Base-by-base conservation (phyloP, 1,140 invertebrate species). In the Drosophila seguyi region DNA sequence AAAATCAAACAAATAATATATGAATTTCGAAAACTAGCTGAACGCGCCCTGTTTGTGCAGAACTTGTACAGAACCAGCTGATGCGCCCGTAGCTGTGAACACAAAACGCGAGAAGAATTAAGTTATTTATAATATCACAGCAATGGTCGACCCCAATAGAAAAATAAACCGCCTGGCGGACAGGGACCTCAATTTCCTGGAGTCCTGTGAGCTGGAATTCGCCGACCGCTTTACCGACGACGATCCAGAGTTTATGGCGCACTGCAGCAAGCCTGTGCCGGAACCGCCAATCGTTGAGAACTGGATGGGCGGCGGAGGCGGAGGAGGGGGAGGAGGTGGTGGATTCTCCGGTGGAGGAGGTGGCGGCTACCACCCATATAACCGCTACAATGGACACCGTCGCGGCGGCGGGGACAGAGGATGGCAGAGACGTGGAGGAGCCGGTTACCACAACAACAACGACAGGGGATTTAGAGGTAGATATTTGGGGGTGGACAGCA, bases 151-250 rank as follows among this genome's bases (percentile, higher is more conserved):
- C 73, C 92, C 92, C 1, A 92, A 93, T 56, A 76, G 92, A 7
- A 93, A 93, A 75, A 93, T 93, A n/a, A 93, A 93, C 69, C 79
- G 88, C 31, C 56, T 93, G 10, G 93, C 92, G 6, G 92, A 93
- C 20, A 88, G 83, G 47, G 93, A 94, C 65, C 47, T 93, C 6
- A 84, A 90, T 27, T 94, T 94, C 58, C 62, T 95, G 20, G 90
- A 91, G 36, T 91, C 94, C 75, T 95, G 94, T 62, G 94, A 95
- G 58, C 75, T 92, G 20, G 94, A 95, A 76, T 95, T 95, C 69
- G 79, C 84, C 27, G 67, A 91, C 66, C 93, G 94, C 52, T 95
- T 93, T 55, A 94, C 94, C 25, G 93, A 94, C 14, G 85, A 93
- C 4, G 94, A 95, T 82, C 65, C 57, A 29, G 93, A 94, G 31